A percentile compares a stretch with the other conserved stretches of the same genome.
Conservation (phyloP, 1,140 invertebrate species). For the Conus ventricosus region DNA sequence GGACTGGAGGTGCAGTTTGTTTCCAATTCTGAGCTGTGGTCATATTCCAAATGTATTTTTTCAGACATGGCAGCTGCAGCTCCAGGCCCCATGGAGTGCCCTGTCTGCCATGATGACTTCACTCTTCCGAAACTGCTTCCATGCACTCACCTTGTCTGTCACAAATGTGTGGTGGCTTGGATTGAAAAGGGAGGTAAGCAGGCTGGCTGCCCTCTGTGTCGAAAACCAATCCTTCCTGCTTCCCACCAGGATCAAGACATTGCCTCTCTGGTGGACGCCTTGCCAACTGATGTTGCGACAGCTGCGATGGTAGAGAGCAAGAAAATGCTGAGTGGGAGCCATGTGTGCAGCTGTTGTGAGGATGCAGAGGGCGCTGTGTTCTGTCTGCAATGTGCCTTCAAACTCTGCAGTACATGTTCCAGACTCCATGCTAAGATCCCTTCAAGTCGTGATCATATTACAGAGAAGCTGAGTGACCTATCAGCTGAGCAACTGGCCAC, state of each 20-base stretch:
- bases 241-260: not conserved
- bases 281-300: slow-evolving; percentile 14
- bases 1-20: no score
- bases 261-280: not conserved
- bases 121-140: slow-evolving; percentile 24
- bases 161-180: not conserved
- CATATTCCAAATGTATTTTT: no score
- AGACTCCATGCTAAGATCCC: not conserved
- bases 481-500: not conserved
- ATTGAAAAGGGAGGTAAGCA: not conserved
- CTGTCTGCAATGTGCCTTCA: slow-evolving; percentile 5
- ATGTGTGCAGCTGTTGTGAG: not conserved
- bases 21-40: no score
- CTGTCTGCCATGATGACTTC: slow-evolving; percentile 17
- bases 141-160: slow-evolving; percentile 9
- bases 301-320: not conserved
- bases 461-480: not conserved
- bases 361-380: not conserved
- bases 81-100: not conserved
- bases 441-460: not conserved
- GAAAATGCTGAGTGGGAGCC: not conserved
- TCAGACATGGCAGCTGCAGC: not conserved
- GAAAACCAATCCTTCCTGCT: not conserved
- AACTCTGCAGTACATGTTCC: not conserved
- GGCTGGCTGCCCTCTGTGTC: slow-evolving; percentile 18